A percentile compares a stretch with the other conserved stretches of the same genome.
phyloP scores from a whole-genome alignment of 1,140 invertebrate genomes.

The Drosophila rufa region DNA sequence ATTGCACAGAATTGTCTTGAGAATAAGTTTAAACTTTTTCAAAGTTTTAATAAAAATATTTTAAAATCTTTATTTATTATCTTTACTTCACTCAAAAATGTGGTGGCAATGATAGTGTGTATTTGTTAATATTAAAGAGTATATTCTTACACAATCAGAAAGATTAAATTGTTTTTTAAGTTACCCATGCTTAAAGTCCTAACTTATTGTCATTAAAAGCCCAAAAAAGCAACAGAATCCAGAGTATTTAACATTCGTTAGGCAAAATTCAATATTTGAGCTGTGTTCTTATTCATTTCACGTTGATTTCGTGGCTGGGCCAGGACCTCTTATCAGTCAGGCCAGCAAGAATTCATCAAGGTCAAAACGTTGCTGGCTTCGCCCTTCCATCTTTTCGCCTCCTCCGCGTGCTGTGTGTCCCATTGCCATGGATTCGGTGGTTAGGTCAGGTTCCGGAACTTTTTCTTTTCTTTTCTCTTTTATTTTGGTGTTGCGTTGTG shows the following conservation, averaged over 20 bases:
- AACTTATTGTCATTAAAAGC: too few species aligned
- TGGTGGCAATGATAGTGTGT: background rate
- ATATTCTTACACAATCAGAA: background rate
- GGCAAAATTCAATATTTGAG: slow-evolving; percentile 1
- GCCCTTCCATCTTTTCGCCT: slow-evolving; percentile 8
- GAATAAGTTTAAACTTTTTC: background rate
- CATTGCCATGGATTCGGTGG: slow-evolving; percentile 36
- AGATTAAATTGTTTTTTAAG: background rate
- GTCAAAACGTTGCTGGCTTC: slow-evolving; percentile 69
- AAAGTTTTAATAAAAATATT: background rate
- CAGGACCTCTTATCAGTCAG: slow-evolving; percentile 52
- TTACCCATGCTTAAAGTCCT: background rate
- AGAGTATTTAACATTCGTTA: slow-evolving; percentile 31
- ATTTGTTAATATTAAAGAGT: background rate
- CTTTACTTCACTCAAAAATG: background rate
- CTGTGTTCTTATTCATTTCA: slow-evolving; percentile 52
- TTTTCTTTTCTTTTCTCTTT: slow-evolving; percentile 16
- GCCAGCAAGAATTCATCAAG: slow-evolving; percentile 58
- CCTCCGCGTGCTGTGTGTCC: background rate
- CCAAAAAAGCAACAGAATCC: background rate
- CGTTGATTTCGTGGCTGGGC: slow-evolving; percentile 50
- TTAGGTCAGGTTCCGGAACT: slow-evolving; percentile 58
- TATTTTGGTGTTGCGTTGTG: slow-evolving; percentile 22
- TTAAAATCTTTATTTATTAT: too few species aligned
- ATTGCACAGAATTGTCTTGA: background rate